Base-by-base conservation (phyloP, 2,888 invertebrate genomes). In the Philonicus albiceps region DNA sequence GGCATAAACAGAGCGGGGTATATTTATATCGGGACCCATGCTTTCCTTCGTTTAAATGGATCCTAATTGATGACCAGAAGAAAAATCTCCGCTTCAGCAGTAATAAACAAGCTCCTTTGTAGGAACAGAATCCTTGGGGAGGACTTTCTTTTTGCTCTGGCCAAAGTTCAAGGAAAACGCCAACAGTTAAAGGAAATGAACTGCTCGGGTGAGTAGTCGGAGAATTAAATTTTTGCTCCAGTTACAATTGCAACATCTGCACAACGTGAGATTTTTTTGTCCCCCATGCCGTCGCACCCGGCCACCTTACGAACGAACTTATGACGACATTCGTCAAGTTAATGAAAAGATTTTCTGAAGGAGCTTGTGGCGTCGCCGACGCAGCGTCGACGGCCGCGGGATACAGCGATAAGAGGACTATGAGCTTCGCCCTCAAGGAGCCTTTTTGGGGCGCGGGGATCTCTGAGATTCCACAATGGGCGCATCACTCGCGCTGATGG, bases 181-280 rank as follows among this genome's bases (percentile, higher is more conserved):
- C 34, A 11, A 16, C 34, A 81, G 49, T 37, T 81, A 49, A 55
- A 16, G 49, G 27, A 78, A 78, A 49, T 53, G 49, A 49, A 49
- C 78, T 53, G 11, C n/a, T 13, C n/a, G 27, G 37, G 34, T 7
- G 19, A 4, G 37, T 34, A 81, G 55, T 55, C 37, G 81, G 31
- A 64, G 64, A 81, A 81, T 53, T 81, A 81, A n/a, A 81, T 81
- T 81, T 64, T 81, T 81, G 81, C 81, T 81, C 81, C 64, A 81
- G 81, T 81, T 81, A 81, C 81, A 81, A 81, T 64, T 81, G 81
- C 81, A 55, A 81, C 64, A 81, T 81, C 64, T 81, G 81, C 81
- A 81, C 53, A 81, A 81, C 81, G 81, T 81, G 55, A 81, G 49
- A 34, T 81, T 31, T 74, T 64, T 16, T 31, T 37, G 30, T 37